Conservation (phyloP, 2,888 invertebrate genomes). For the Rhimphoctona megacephalus region DNA sequence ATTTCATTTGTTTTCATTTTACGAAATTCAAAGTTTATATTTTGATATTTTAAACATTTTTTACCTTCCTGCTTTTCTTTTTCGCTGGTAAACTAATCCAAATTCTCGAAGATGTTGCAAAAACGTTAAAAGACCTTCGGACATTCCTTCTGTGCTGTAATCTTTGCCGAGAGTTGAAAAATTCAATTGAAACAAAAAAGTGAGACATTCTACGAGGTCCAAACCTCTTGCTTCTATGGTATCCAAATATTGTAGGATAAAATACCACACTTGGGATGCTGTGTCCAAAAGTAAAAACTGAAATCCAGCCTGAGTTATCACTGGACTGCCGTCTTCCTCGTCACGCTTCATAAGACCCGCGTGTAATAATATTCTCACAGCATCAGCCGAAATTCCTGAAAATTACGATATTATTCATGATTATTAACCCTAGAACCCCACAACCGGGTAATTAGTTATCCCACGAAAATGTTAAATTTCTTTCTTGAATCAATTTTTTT, state of each 20-base stretch:
- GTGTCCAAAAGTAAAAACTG: slow-evolving; percentile 98
- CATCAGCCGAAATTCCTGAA: slow-evolving; percentile 93
- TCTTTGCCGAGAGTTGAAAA: slow-evolving; percentile 98
- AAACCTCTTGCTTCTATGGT: slow-evolving; percentile 95
- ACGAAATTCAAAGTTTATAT: background rate
- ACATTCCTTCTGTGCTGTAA: slow-evolving; percentile 98
- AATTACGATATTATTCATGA: slow-evolving; percentile 5
- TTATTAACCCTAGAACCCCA: no score
- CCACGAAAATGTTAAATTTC: no score
- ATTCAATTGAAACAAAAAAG: slow-evolving; percentile 98
- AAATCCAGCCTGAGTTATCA: slow-evolving; percentile 98
- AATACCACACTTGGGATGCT: slow-evolving; percentile 98
- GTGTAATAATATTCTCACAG: slow-evolving; percentile 96
- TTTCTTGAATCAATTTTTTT: no score
- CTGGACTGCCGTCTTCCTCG: slow-evolving; percentile 92
- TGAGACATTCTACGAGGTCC: slow-evolving; percentile 95
- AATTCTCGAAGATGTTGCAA: slow-evolving; percentile 98
- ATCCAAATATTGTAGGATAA: slow-evolving; percentile 97
- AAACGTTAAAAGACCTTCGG: slow-evolving; percentile 93
- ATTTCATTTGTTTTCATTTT: background rate
- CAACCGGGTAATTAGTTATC: no score
- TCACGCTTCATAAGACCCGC: slow-evolving; percentile 97
- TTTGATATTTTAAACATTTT: slow-evolving; percentile 6
- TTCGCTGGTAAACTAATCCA: slow-evolving; percentile 98
- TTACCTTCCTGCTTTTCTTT: slow-evolving; percentile 87